Conservation (phyloP, 2,113 vertebrate species). For the Ciconia boyciana region DNA sequence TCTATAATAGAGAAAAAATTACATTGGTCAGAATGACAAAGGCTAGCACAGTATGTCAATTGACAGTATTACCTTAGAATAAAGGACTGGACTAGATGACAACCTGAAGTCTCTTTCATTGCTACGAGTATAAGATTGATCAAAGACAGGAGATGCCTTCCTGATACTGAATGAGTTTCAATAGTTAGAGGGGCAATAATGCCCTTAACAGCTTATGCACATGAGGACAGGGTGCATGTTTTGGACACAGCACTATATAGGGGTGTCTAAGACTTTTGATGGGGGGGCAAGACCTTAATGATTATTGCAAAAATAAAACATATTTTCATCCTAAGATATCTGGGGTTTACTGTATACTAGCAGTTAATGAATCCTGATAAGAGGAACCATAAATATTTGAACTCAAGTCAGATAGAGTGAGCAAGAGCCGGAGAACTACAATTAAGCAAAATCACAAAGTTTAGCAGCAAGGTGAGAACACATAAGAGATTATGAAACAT, state of each 20-base stretch:
- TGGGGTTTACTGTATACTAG: not conserved
- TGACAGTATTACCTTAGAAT: not conserved
- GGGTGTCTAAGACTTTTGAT: not conserved
- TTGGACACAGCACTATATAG: not conserved
- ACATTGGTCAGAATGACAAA: not conserved
- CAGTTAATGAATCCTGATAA: not conserved
- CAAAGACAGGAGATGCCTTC: not conserved
- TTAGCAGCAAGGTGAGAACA: not conserved
- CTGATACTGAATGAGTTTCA: not conserved
- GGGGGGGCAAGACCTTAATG: not conserved
- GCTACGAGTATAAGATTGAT: not conserved
- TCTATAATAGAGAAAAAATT: not conserved
- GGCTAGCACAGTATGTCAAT: not conserved
- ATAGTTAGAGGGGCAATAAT: not conserved
- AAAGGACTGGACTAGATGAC: not conserved
- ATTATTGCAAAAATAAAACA: not conserved
- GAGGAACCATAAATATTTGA: not conserved
- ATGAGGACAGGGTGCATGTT: not conserved
- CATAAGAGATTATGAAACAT: not conserved
- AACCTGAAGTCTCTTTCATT: not conserved
- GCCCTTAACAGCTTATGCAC: not conserved
- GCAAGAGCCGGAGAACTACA: not conserved
- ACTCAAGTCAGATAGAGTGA: not conserved
- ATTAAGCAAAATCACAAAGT: not conserved
- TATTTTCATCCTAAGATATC: not conserved